These are phyloP conservation scores for Rhabdophis nuchalis DNA, from an alignment of 2,797 vertebrate genomes.

Conservation along the genomic window DNA sequence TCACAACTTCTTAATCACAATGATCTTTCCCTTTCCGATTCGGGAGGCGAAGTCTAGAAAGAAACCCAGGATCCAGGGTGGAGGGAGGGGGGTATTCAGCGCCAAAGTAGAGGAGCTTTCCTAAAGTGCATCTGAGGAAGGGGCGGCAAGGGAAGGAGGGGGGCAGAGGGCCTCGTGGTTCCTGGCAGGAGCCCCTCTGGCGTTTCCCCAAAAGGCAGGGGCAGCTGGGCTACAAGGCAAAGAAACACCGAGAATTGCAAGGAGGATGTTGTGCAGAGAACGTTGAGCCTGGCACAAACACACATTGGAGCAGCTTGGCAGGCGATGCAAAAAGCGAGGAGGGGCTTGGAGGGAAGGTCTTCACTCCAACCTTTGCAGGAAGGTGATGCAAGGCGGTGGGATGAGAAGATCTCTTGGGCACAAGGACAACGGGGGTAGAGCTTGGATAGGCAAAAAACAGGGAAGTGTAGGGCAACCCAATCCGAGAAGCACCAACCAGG, in stretches of 20 bases:
- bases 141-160: not conserved
- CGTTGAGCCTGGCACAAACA: not conserved
- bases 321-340: not conserved
- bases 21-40: not conserved
- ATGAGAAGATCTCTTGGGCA: not conserved
- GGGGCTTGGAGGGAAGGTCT: not conserved
- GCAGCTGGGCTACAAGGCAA: not conserved
- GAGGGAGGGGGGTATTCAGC: not conserved
- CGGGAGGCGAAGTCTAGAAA: not conserved
- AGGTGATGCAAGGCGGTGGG: not conserved
- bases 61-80: not conserved
- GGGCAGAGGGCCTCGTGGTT: accelerated
- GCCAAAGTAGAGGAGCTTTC: not conserved
- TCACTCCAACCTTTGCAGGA: not conserved
- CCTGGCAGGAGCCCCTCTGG: not conserved
- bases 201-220: not conserved
- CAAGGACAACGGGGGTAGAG: not conserved
- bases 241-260: accelerated
- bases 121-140: not conserved
- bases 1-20: not conserved
- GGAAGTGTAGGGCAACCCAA: not conserved
- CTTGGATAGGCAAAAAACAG: not conserved
- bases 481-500: not conserved
- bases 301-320: not conserved
- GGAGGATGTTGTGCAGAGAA: not conserved